Base-by-base conservation (phyloP, 2,888 invertebrate genomes). In the Pocota personata region DNA sequence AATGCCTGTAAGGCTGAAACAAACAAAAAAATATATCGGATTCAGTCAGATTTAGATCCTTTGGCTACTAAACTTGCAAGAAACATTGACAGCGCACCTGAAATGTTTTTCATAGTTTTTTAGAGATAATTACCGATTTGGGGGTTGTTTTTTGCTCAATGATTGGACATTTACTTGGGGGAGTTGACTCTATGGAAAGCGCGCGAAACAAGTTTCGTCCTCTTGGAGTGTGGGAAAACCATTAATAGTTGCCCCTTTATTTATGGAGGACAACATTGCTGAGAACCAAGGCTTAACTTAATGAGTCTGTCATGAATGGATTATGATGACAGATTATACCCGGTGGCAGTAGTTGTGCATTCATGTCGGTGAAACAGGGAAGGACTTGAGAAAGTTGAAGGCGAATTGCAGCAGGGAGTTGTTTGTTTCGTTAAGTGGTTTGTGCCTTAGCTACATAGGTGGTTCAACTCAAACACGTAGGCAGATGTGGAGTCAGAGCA, bases 141-240 rank as follows among this genome's bases (percentile, higher is more conserved):
- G 84, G 84, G 84, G 64, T 84, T 75, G 80, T 64, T 80, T 76
- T 64, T 4, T 73, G 73, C 46, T 69, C 82, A 62, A 32, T 76
- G 58, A 66, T 67, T 73, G 69, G 73, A 80, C 84, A 84, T 84
- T 84, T 80, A 84, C 84, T 80, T 80, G 66, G 77, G 71, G 66
- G 62, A 64, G 71, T 82, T n/a, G 55, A 46, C 27, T 37, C 5
- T 19, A 27, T 21, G 30, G 43, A 10, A 14, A 24, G 14, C 10
- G n/a, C n/a, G n/a, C n/a, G 16, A 80, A 80, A 84, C 84, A 8
- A 48, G 84, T 84, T 80, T 80, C 58, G 75, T 71, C 80, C 57
- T 79, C 73, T 1, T 64, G 32, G n/a, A 14, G 57, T 75, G 62
- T 69, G 75, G 83, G 62, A 57, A 79, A 79, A 57, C 35, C 24